Conservation (phyloP, 2,888 invertebrate species). For the Hydriomena furcata region DNA sequence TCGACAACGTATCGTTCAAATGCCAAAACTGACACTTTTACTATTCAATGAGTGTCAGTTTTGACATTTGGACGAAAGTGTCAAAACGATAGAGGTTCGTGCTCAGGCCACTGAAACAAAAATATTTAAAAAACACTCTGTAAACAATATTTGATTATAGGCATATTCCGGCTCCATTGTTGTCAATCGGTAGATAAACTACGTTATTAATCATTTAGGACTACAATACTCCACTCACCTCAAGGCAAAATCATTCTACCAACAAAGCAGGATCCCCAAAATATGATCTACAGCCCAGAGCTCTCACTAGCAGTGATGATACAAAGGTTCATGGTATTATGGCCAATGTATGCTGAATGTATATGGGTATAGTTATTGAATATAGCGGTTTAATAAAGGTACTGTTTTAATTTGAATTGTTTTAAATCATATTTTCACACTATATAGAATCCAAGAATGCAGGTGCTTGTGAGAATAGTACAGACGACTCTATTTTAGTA, state of each 20-base stretch:
- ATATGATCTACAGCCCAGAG: conserved; percentile 3
- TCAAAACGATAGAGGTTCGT: too few relatives aligned
- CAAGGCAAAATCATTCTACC: conserved; percentile 54
- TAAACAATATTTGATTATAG: conserved; percentile 40
- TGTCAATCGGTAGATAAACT: conserved; percentile 81
- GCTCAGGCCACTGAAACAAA: too few relatives aligned
- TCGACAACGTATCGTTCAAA: too few relatives aligned
- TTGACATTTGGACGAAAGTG: too few relatives aligned
- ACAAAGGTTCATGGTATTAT: not conserved
- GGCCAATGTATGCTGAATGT: not conserved
- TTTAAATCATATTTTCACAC: too few relatives aligned
- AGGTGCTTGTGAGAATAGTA: too few relatives aligned
- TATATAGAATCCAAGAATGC: too few relatives aligned
- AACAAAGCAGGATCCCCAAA: conserved; percentile 47
- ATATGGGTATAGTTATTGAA: not conserved
- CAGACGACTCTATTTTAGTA: too few relatives aligned
- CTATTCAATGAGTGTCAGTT: too few relatives aligned
- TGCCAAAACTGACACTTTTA: too few relatives aligned
- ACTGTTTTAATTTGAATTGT: conserved; percentile 2
- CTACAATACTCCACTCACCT: conserved; percentile 77
- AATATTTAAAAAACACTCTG: conserved; percentile 10
- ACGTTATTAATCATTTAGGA: conserved; percentile 75
- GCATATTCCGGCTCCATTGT: conserved; percentile 76
- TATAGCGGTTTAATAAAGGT: too few relatives aligned
- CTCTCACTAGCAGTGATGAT: not conserved